Evolutionary conservation across 1,140 invertebrate genomes (phyloP).

Genomic region (Acyrthosiphon pisum): DNA sequence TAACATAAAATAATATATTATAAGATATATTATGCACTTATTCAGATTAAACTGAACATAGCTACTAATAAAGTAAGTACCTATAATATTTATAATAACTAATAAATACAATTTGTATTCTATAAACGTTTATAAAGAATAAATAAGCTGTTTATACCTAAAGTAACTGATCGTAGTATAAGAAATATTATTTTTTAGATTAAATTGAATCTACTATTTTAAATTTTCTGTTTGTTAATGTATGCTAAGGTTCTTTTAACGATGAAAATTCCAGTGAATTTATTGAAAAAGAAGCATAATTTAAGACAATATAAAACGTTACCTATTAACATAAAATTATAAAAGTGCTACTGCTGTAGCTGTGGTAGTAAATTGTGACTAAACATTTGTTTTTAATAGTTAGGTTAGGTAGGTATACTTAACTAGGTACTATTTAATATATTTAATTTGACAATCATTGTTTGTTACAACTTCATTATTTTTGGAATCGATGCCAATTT

Average conservation of each 20-base stretch:
- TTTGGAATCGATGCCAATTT: background rate
- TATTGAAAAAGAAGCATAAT: background rate
- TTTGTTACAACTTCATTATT: too few species aligned
- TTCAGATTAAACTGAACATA: background rate
- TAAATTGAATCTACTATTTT: background rate
- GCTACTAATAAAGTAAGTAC: background rate
- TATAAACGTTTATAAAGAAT: background rate
- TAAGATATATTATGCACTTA: too few species aligned
- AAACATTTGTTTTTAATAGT: too few species aligned
- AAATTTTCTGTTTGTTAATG: background rate
- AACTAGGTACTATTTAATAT: too few species aligned
- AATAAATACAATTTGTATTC: background rate
- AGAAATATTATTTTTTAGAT: background rate
- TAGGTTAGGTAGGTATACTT: too few species aligned
- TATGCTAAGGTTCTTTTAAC: background rate
- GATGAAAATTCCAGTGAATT: background rate
- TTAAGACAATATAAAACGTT: too few species aligned
- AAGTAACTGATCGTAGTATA: background rate
- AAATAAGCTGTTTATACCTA: background rate
- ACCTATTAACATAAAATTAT: too few species aligned
- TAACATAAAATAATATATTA: background rate
- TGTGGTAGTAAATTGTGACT: too few species aligned
- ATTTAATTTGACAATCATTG: too few species aligned
- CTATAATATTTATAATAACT: too few species aligned
- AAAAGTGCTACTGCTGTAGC: too few species aligned